These are phyloP conservation scores for Myripristis murdjan DNA, from an alignment of 2,797 vertebrate genomes.

Conservation along the genomic window DNA sequence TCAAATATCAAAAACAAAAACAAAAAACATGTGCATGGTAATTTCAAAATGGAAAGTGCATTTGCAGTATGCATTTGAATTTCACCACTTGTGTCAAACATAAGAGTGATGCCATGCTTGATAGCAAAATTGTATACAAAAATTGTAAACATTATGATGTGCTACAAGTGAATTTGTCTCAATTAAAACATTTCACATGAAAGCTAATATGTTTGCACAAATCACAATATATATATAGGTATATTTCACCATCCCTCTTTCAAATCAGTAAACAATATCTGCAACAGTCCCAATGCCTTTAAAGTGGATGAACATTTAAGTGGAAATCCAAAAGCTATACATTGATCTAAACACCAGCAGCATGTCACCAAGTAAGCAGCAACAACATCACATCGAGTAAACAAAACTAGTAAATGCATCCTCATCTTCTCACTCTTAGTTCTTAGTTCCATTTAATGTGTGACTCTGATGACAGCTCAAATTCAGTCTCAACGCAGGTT, in stretches of 20 bases:
- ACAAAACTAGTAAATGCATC: constrained; percentile 36
- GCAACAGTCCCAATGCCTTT: constrained; percentile 55
- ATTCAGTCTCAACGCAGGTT: background rate
- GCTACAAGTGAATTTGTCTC: constrained; percentile 55
- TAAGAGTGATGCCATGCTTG: constrained; percentile 28
- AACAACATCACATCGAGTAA: constrained; percentile 66
- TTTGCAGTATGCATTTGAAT: constrained; percentile 57
- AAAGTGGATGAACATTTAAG: constrained; percentile 30
- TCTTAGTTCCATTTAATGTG: background rate
- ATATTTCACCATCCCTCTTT: constrained; percentile 4
- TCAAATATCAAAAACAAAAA: constrained; percentile 11
- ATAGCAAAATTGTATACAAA: constrained; percentile 45
- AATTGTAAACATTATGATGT: constrained; percentile 69
- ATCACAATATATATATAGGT: constrained; percentile 34
- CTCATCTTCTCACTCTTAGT: background rate
- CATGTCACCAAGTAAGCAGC: constrained; percentile 69
- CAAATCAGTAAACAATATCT: constrained; percentile 24
- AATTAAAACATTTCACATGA: constrained; percentile 34
- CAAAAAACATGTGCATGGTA: constrained; percentile 9
- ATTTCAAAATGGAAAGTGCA: constrained; percentile 70
- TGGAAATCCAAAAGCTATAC: constrained; percentile 50
- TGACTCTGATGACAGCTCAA: background rate
- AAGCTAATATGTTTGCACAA: constrained; percentile 37
- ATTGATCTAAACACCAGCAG: constrained; percentile 74
- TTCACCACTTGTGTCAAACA: constrained; percentile 37